phyloP scores from a whole-genome alignment of 2,888 invertebrate species.

The Catocala nupta region DNA sequence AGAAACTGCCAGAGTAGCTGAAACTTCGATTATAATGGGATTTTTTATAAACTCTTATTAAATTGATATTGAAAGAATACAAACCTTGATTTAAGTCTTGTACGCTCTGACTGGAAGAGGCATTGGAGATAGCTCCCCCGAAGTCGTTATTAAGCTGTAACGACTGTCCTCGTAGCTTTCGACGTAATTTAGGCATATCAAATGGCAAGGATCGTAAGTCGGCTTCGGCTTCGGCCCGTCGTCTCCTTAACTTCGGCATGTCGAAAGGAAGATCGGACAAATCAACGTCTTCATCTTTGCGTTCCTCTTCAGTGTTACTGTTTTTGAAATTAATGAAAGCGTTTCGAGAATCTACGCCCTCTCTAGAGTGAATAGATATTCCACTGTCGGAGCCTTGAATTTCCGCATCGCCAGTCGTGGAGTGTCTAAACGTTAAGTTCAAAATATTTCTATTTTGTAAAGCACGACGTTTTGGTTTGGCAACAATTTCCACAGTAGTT shows the following conservation, averaged over 20 bases:
- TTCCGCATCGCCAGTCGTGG: conserved; percentile 90
- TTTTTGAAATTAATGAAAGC: conserved; percentile 88
- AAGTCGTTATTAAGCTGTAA: conserved; percentile 89
- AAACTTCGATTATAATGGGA: background rate
- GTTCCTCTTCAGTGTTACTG: conserved; percentile 84
- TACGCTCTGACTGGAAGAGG: conserved; percentile 94
- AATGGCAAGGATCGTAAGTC: conserved; percentile 95
- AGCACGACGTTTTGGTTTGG: conserved; percentile 89
- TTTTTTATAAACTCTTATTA: background rate
- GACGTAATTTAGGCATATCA: conserved; percentile 95
- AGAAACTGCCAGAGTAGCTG: conserved; percentile 13
- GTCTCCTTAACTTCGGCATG: conserved; percentile 94
- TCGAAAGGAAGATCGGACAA: conserved; percentile 94
- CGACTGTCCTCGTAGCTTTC: conserved; percentile 90
- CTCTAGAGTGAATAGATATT: conserved; percentile 94
- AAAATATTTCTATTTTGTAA: conserved; percentile 93
- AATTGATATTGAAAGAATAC: conserved; percentile 51
- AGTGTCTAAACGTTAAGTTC: conserved; percentile 89
- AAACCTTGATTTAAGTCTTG: conserved; percentile 91
- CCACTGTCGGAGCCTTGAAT: conserved; percentile 96
- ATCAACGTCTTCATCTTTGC: conserved; percentile 88
- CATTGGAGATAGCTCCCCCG: conserved; percentile 91
- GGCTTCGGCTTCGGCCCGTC: conserved; percentile 91
- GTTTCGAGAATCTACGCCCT: conserved; percentile 91
- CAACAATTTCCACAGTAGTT: conserved; percentile 82